Conservation (phyloP, 2,113 vertebrate species). For the Puma concolor region DNA sequence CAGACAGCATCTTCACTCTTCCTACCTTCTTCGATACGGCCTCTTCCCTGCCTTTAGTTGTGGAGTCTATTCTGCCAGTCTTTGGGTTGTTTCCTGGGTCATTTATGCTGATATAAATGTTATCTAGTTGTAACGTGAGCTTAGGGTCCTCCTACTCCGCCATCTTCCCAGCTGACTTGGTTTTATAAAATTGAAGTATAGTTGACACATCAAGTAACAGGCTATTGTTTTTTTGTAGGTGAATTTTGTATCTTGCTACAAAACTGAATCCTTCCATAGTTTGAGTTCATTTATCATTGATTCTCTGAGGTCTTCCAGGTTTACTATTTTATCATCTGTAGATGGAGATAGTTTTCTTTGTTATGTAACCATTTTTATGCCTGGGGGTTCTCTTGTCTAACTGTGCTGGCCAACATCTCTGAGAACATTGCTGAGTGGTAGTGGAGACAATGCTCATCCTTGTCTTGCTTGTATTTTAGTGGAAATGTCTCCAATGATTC, state of each 20-base stretch:
- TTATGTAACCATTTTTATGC: neutral
- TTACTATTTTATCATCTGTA: neutral
- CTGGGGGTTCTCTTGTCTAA: neutral
- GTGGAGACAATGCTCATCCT: neutral
- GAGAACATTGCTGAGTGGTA: neutral
- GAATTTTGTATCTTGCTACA: neutral
- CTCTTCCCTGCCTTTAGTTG: neutral
- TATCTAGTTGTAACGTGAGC: neutral
- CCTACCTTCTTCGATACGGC: neutral
- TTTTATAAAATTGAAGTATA: neutral
- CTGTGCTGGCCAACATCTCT: neutral
- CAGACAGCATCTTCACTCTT: neutral
- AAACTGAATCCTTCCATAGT: neutral
- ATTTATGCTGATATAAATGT: neutral
- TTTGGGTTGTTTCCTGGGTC: neutral
- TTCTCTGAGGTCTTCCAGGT: neutral
- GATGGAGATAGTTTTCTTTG: neutral
- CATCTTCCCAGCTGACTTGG: neutral
- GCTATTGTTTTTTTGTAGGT: neutral
- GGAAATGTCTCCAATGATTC: neutral
- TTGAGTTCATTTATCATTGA: neutral
- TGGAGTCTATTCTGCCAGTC: neutral
- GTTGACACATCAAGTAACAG: neutral
- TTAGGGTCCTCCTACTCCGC: neutral
- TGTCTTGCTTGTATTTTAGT: neutral